phyloP scores from a whole-genome alignment of 2,888 invertebrate genomes.

The Neoitamus cyanurus region DNA sequence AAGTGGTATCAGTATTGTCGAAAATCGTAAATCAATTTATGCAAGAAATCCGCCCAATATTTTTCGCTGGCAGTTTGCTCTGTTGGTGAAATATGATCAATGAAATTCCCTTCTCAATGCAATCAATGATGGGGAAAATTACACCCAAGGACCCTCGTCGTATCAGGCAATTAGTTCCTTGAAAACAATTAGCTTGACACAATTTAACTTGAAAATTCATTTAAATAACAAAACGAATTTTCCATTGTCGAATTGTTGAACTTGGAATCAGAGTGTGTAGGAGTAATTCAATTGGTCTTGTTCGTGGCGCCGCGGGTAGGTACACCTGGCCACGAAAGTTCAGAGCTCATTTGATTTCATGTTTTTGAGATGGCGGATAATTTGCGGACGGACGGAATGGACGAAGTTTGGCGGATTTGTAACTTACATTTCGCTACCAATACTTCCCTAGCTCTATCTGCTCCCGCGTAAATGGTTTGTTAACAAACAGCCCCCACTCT shows the following conservation, averaged over 20 bases:
- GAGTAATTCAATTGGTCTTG: neutral
- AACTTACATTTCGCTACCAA: neutral
- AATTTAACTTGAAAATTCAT: slow-evolving; percentile 15
- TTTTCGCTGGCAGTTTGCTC: neutral
- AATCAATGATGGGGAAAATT: neutral
- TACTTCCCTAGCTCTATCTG: neutral
- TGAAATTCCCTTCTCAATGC: neutral
- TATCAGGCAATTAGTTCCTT: neutral
- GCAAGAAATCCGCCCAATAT: neutral
- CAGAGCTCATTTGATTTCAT: neutral
- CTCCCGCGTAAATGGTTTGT: neutral
- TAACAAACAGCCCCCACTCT: neutral
- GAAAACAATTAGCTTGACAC: slow-evolving; percentile 14
- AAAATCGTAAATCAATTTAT: slow-evolving; percentile 15
- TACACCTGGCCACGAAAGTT: neutral
- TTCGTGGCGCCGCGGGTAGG: neutral
- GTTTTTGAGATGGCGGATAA: neutral
- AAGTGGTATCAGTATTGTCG: neutral
- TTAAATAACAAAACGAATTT: neutral
- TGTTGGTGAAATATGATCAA: neutral
- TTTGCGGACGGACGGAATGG: neutral
- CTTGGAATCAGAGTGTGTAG: neutral
- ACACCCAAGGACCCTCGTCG: neutral
- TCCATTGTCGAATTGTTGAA: neutral
- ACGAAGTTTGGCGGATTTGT: neutral